Evolutionary conservation across 2,888 invertebrate species (phyloP).

Genomic region (Ophioninae sp.): DNA sequence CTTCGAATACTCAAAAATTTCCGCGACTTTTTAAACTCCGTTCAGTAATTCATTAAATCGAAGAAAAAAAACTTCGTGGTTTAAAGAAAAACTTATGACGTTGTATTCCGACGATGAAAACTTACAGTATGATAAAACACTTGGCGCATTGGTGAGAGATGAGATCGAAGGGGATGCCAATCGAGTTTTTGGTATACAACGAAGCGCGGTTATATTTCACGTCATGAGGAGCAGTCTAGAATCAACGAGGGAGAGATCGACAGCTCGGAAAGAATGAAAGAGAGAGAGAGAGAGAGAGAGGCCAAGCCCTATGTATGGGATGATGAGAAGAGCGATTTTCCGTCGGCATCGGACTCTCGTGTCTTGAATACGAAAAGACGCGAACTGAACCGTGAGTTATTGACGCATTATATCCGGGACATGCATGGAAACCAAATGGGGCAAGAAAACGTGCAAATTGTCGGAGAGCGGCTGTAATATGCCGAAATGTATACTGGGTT

Average conservation of each 20-base stretch:
- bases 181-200: background rate
- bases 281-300: background rate
- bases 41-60: too few species aligned
- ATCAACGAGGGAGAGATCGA: slow-evolving; percentile 20
- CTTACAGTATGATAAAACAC: background rate
- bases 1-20: too few species aligned
- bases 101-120: background rate
- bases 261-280: slow-evolving; percentile 3
- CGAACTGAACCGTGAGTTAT: slow-evolving; percentile 69
- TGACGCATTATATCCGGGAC: slow-evolving; percentile 71
- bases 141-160: slow-evolving; percentile 1
- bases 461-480: slow-evolving; percentile 34
- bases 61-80: too few species aligned
- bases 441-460: slow-evolving; percentile 33
- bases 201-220: slow-evolving; percentile 34
- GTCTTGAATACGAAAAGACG: slow-evolving; percentile 71
- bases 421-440: slow-evolving; percentile 48
- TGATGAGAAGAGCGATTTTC: slow-evolving; percentile 64
- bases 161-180: background rate
- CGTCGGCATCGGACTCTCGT: slow-evolving; percentile 50
- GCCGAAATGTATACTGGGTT: background rate
- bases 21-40: too few species aligned
- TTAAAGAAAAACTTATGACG: too few species aligned
- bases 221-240: slow-evolving; percentile 22
- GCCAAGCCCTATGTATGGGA: slow-evolving; percentile 27